phyloP scores from a whole-genome alignment of 2,797 vertebrate genomes.

The Erethizon dorsatum region DNA sequence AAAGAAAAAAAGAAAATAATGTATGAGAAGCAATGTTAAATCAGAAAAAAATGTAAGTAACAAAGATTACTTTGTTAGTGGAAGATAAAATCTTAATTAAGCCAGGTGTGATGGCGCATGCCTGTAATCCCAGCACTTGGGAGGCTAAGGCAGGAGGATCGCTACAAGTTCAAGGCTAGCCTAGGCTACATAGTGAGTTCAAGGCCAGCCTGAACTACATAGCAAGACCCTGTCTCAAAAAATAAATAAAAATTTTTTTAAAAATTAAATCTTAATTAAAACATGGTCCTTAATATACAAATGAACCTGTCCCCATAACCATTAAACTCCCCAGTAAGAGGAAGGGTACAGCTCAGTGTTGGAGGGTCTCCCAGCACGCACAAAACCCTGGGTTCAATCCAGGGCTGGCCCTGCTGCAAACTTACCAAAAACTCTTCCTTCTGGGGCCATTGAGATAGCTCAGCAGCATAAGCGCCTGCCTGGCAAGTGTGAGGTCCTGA shows the following conservation, averaged over 20 bases:
- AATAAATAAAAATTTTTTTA: too few species aligned
- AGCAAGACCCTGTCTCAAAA: neutral
- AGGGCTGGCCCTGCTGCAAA: neutral
- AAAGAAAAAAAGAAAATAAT: constrained; percentile 48
- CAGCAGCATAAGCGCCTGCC: too few species aligned
- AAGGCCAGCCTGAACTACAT: neutral
- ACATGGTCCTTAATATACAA: neutral
- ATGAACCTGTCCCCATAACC: neutral
- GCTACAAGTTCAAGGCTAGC: neutral
- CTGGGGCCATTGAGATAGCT: too few species aligned
- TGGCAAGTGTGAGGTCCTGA: too few species aligned
- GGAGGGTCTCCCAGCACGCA: neutral
- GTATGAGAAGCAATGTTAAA: neutral
- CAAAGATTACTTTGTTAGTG: neutral
- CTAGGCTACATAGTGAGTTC: neutral
- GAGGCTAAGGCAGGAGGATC: neutral
- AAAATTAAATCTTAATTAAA: neutral
- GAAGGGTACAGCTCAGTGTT: neutral
- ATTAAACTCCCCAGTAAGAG: neutral
- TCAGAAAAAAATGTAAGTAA: neutral
- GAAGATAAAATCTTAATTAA: neutral
- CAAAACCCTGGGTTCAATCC: neutral
- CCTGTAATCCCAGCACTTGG: neutral
- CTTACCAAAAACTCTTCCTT: neutral
- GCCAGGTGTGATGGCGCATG: too few species aligned